Percentiles rank a stretch among this genome's conserved stretches.
These are phyloP conservation scores for Theristicus caerulescens DNA, from an alignment of 2,113 vertebrate genomes.

Conservation along the genomic window DNA sequence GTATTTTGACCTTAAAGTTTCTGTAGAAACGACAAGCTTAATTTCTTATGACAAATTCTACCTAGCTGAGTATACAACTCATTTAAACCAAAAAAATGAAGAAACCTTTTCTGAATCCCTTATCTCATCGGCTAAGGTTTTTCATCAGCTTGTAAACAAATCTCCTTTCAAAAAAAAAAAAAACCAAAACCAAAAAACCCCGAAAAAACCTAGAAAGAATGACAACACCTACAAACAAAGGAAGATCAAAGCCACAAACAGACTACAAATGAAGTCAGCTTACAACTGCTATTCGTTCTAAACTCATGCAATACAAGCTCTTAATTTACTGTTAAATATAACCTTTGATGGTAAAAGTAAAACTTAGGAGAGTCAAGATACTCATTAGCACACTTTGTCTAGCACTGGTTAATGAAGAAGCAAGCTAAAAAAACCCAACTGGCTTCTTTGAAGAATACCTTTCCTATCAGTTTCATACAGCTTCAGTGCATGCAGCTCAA, in stretches of 20 bases:
- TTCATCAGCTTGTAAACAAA: not conserved
- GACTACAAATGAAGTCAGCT: not conserved
- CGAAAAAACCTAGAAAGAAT: not conserved
- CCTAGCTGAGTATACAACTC: not conserved
- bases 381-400: not conserved
- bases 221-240: not conserved
- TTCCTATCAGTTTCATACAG: not conserved
- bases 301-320: accelerated
- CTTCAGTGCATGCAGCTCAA: not conserved
- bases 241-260: not conserved
- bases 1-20: not conserved
- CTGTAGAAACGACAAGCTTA: not conserved
- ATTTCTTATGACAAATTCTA: not conserved
- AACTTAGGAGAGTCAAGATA: not conserved
- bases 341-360: not conserved
- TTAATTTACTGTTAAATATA: not conserved
- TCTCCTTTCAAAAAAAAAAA: not conserved
- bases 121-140: not conserved
- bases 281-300: not conserved
- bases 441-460: not conserved
- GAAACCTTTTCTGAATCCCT: not conserved
- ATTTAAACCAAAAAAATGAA: not conserved
- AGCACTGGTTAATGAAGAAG: not conserved
- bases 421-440: not conserved
- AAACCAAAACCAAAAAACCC: not conserved